phyloP scores from a whole-genome alignment of 2,888 invertebrate genomes.

The Zygaena filipendulae region DNA sequence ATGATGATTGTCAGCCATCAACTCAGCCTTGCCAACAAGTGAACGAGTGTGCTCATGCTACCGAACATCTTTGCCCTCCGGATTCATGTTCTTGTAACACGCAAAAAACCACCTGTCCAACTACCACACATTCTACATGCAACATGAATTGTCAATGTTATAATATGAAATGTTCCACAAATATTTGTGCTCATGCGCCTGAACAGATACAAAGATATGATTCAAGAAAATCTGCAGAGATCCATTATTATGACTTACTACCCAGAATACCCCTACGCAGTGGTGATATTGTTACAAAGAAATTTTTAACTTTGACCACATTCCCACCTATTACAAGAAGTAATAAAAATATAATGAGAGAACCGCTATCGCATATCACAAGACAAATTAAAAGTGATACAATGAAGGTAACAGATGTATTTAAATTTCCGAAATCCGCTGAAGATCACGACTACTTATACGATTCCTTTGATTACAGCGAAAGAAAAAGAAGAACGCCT shows the following conservation, averaged over 20 bases:
- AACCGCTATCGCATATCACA: conserved; percentile 16
- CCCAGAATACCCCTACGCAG: conserved; percentile 29
- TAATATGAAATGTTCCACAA: conserved; percentile 15
- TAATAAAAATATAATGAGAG: conserved; percentile 14
- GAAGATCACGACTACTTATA: conserved; percentile 24
- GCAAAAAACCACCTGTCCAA: conserved; percentile 19
- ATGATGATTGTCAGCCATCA: conserved; percentile 3
- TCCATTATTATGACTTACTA: conserved; percentile 30
- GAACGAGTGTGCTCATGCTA: too few relatives aligned
- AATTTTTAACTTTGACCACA: not conserved
- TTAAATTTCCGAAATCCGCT: conserved; percentile 18
- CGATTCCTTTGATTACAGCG: conserved; percentile 29
- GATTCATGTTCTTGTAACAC: conserved; percentile 27
- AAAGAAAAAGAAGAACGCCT: conserved; percentile 31
- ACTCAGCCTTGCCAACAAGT: too few relatives aligned
- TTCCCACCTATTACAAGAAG: not conserved
- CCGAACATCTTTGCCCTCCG: too few relatives aligned
- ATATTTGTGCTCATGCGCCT: too few relatives aligned
- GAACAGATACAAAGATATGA: too few relatives aligned
- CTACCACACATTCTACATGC: conserved; percentile 16
- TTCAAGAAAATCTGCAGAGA: conserved; percentile 19
- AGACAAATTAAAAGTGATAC: conserved; percentile 20
- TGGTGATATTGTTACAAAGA: too few relatives aligned
- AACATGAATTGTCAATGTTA: conserved; percentile 22
- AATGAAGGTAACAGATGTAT: conserved; percentile 25